A percentile compares a stretch with the other conserved stretches of the same genome.
Conservation (phyloP, 2,888 invertebrate genomes). For the Spilosoma lubricipeda region DNA sequence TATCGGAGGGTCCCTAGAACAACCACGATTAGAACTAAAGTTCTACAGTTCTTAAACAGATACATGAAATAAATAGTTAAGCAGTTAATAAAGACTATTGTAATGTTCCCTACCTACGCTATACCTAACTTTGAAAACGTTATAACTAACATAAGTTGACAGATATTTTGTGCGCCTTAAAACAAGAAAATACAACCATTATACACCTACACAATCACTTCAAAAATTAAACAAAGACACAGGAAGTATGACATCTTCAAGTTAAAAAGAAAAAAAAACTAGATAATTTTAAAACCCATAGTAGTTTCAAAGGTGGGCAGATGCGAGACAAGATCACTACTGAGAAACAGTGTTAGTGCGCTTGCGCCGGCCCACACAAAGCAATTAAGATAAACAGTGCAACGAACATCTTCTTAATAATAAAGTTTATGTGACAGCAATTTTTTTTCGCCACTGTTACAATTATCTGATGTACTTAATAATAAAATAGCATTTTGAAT, state of each 20-base stretch:
- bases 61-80: no score
- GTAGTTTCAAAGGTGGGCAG: conserved; percentile 36
- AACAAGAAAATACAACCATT: not conserved
- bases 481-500: not conserved
- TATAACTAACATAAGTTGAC: not conserved
- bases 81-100: no score
- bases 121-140: not conserved
- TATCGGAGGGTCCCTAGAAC: no score
- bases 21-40: no score
- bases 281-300: conserved; percentile 35
- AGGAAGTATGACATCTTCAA: conserved; percentile 45
- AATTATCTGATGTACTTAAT: conserved; percentile 2
- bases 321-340: conserved; percentile 65
- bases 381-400: conserved; percentile 64
- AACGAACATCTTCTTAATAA: conserved; percentile 48
- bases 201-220: not conserved
- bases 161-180: not conserved
- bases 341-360: conserved; percentile 57
- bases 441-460: conserved; percentile 34
- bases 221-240: conserved; percentile 25
- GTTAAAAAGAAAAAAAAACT: conserved; percentile 26
- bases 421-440: conserved; percentile 37
- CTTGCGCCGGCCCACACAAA: conserved; percentile 52
- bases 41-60: no score
- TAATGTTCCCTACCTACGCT: no score